phyloP scores from a whole-genome alignment of 2,797 vertebrate species.

The Molothrus aeneus region DNA sequence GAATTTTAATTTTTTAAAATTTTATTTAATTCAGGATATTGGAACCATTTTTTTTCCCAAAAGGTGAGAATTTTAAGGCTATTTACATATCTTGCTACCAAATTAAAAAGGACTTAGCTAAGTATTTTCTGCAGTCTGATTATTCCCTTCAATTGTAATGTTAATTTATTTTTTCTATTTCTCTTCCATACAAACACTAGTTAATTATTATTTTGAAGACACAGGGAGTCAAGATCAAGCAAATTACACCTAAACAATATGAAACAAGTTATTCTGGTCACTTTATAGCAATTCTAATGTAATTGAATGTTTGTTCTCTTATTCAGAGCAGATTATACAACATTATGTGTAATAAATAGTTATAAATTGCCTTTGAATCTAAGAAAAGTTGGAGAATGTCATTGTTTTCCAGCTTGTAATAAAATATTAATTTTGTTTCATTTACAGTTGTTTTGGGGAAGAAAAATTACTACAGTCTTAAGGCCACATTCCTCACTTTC shows the following conservation, averaged over 20 bases:
- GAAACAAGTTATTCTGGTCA: neutral
- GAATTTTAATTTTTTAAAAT: neutral
- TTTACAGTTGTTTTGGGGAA: neutral
- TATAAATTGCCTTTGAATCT: neutral
- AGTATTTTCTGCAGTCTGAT: neutral
- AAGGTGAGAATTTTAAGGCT: neutral
- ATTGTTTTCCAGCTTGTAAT: neutral
- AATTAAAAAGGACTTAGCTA: neutral
- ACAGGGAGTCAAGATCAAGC: neutral
- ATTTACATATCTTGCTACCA: neutral
- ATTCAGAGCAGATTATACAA: neutral
- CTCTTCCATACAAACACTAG: neutral
- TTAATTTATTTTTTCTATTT: neutral
- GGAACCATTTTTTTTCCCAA: neutral
- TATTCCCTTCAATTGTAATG: neutral
- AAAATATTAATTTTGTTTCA: slow-evolving; percentile 23
- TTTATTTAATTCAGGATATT: neutral
- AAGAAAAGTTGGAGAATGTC: neutral
- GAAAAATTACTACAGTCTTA: neutral
- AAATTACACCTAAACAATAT: neutral
- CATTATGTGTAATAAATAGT: neutral
- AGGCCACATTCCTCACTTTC: neutral
- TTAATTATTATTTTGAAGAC: neutral
- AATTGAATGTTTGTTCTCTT: neutral
- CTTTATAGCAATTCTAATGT: neutral